Evolutionary conservation across 2,797 vertebrate genomes (phyloP).

Genomic region (Champsocephalus gunnari): DNA sequence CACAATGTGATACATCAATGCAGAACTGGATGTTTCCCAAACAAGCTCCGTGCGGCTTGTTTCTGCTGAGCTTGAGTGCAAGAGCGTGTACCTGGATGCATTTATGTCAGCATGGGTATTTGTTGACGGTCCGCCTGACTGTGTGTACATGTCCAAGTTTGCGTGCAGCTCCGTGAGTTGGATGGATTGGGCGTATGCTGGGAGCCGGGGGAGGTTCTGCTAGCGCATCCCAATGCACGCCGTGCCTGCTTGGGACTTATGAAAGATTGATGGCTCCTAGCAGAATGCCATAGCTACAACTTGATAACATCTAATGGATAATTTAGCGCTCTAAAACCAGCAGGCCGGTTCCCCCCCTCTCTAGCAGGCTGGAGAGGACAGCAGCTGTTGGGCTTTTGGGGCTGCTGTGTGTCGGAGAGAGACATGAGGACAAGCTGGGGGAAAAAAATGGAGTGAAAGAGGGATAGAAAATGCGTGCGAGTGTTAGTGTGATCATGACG

Average conservation of each 20-base stretch:
- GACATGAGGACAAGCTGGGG: slow-evolving; percentile 49
- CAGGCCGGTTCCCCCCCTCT: slow-evolving; percentile 67
- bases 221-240: slow-evolving; percentile 72
- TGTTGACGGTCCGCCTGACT: slow-evolving; percentile 66
- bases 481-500: slow-evolving; percentile 38
- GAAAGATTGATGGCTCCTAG: slow-evolving; percentile 96
- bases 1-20: slow-evolving; percentile 35
- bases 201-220: slow-evolving; percentile 57
- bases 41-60: slow-evolving; percentile 49
- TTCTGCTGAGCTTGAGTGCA: slow-evolving; percentile 69
- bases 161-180: slow-evolving; percentile 56
- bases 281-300: slow-evolving; percentile 96
- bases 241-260: slow-evolving; percentile 81
- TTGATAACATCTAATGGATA: slow-evolving; percentile 98
- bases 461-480: slow-evolving; percentile 30
- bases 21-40: slow-evolving; percentile 54
- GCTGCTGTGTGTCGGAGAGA: slow-evolving; percentile 47
- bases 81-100: slow-evolving; percentile 72
- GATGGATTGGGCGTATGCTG: slow-evolving; percentile 11
- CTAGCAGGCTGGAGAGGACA: slow-evolving; percentile 58
- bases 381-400: slow-evolving; percentile 70
- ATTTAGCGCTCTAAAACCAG: slow-evolving; percentile 92
- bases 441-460: slow-evolving; percentile 30
- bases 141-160: slow-evolving; percentile 66
- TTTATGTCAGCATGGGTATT: slow-evolving; percentile 65